These are phyloP conservation scores for Thunnus albacares DNA, from an alignment of 2,797 vertebrate species.

Conservation along the genomic window DNA sequence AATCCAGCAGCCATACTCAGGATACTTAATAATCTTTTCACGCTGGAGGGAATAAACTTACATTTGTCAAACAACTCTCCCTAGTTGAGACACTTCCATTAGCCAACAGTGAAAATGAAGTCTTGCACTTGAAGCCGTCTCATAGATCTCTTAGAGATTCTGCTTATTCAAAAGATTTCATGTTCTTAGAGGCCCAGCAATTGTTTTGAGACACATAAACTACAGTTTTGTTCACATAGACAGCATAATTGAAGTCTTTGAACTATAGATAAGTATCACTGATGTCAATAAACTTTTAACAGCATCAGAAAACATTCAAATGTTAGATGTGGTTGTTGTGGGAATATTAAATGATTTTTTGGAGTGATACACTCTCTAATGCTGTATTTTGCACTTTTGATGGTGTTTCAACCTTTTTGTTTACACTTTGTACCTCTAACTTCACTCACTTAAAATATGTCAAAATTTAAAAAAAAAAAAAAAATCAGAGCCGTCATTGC, in stretches of 20 bases:
- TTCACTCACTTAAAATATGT: constrained; percentile 39
- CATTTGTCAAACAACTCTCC: constrained; percentile 56
- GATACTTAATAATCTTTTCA: constrained; percentile 64
- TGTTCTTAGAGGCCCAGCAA: neutral
- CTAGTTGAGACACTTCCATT: constrained; percentile 58
- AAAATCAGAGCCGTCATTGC: constrained; percentile 52
- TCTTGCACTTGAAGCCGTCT: constrained; percentile 46
- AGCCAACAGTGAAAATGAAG: constrained; percentile 61
- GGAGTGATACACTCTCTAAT: neutral
- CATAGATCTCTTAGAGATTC: constrained; percentile 30
- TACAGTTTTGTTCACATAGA: neutral
- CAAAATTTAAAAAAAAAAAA: constrained; percentile 16
- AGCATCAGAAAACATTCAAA: neutral
- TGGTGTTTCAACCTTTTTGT: constrained; percentile 6
- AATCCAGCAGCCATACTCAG: constrained; percentile 58
- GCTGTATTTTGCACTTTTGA: neutral
- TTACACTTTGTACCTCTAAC: constrained; percentile 14
- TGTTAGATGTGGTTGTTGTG: neutral
- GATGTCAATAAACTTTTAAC: neutral
- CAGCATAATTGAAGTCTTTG: neutral
- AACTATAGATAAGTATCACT: neutral
- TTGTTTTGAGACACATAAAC: constrained; percentile 15
- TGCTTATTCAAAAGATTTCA: constrained; percentile 37
- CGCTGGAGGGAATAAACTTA: constrained; percentile 57
- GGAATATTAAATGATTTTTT: constrained; percentile 22